Conservation (phyloP, 1,140 invertebrate species). For the Vanessa atalanta region DNA sequence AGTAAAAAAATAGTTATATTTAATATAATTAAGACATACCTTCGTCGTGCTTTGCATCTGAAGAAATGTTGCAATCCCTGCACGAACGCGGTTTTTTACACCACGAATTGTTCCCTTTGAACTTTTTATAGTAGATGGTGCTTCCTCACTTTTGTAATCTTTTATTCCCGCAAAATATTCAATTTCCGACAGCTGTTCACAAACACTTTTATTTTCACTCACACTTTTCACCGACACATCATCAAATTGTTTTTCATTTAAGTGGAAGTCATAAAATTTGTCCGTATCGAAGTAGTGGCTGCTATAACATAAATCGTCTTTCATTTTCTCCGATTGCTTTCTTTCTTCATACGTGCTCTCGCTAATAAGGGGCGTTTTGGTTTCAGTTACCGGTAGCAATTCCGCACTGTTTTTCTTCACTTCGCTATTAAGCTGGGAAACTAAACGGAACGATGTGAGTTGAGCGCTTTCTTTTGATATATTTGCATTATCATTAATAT, state of each 20-base stretch:
- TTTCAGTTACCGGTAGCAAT: constrained; percentile 53
- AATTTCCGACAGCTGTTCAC: constrained; percentile 75
- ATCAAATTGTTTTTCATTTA: constrained; percentile 87
- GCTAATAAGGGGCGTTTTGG: constrained; percentile 80
- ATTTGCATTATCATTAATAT: constrained; percentile 75
- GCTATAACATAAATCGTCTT: constrained; percentile 78
- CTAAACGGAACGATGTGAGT: constrained; percentile 78
- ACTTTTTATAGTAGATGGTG: constrained; percentile 90
- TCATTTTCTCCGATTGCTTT: constrained; percentile 80
- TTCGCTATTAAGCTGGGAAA: constrained; percentile 76
- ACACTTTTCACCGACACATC: constrained; percentile 74
- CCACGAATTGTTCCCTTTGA: constrained; percentile 94
- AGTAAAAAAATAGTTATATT: too few relatives aligned
- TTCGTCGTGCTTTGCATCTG: constrained; percentile 87
- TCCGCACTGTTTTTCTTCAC: constrained; percentile 65
- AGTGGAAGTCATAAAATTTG: constrained; percentile 90
- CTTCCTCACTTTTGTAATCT: constrained; percentile 85
- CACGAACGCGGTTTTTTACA: constrained; percentile 95
- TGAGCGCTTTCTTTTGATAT: constrained; percentile 73
- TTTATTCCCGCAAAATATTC: constrained; percentile 91
- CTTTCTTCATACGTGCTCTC: constrained; percentile 86
- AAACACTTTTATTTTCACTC: constrained; percentile 72
- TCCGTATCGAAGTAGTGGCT: constrained; percentile 86
- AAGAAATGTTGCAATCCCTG: constrained; percentile 96
- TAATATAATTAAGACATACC: constrained; percentile 51